Conservation (phyloP, 2,113 vertebrate genomes). For the Xerus inauris region DNA sequence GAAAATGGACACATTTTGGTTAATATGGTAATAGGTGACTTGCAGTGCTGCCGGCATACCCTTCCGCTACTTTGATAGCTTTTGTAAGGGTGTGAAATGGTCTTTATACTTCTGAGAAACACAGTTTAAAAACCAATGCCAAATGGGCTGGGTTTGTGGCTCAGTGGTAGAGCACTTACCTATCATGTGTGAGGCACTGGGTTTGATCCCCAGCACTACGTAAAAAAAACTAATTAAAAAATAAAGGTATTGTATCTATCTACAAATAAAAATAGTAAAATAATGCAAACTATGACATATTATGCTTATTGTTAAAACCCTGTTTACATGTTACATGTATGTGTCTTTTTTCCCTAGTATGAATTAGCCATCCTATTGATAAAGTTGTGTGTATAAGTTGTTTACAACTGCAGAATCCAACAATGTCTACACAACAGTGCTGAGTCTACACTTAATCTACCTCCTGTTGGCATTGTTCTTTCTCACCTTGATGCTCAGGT, state of each 20-base stretch:
- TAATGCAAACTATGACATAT: background rate
- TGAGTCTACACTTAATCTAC: background rate
- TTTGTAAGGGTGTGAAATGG: background rate
- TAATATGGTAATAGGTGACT: background rate
- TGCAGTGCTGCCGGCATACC: background rate
- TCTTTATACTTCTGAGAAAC: background rate
- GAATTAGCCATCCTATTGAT: background rate
- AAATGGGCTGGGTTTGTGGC: too few species aligned
- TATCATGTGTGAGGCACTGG: too few species aligned
- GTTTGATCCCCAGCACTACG: too few species aligned
- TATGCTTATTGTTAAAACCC: background rate
- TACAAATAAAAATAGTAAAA: too few species aligned
- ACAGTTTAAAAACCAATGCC: background rate
- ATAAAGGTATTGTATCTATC: too few species aligned
- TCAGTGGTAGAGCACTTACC: too few species aligned
- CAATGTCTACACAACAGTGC: background rate
- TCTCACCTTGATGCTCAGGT: conserved; percentile 47
- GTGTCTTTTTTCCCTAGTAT: background rate
- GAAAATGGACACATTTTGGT: background rate
- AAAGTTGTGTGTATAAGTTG: background rate
- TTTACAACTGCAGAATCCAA: background rate
- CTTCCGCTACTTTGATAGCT: background rate
- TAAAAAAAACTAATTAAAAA: too few species aligned
- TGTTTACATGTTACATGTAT: background rate
- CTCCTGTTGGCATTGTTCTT: conserved; percentile 45